Percentiles rank a stretch among this genome's conserved stretches.
These are phyloP conservation scores for Molothrus ater DNA, from an alignment of 2,797 vertebrate species.

Conservation along the genomic window DNA sequence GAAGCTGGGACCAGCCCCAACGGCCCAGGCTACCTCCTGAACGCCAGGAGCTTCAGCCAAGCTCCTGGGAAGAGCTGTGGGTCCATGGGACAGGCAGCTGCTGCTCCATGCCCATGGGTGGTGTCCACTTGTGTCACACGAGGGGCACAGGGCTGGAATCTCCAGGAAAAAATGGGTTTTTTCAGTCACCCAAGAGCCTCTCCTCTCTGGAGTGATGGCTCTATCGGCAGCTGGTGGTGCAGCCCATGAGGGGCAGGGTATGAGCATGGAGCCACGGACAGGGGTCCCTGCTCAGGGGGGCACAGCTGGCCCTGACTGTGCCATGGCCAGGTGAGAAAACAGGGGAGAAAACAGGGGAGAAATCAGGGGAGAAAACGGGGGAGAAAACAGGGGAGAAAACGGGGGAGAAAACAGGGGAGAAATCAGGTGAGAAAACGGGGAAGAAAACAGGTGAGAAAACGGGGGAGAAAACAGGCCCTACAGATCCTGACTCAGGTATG, in stretches of 20 bases:
- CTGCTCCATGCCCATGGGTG: not conserved
- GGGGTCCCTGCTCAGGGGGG: not conserved
- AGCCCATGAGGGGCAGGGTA: not conserved
- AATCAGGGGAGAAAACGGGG: no score
- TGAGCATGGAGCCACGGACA: fast-evolving
- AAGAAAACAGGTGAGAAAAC: no score
- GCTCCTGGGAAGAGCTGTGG: not conserved
- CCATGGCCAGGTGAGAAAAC: not conserved
- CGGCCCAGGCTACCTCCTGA: not conserved
- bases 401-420: no score
- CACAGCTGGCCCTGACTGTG: not conserved
- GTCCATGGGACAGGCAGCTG: not conserved
- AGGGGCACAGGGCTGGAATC: not conserved
- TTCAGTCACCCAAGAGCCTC: fast-evolving
- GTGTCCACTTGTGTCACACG: fast-evolving
- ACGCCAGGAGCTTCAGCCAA: fast-evolving
- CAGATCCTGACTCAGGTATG: no score
- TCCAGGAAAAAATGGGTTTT: not conserved
- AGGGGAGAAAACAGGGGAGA: not conserved
- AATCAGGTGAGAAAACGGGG: no score
- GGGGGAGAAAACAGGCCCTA: no score
- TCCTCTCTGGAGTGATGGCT: not conserved
- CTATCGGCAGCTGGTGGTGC: not conserved
- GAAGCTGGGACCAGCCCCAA: not conserved
- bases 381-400: no score